Evolutionary conservation across 2,113 vertebrate genomes (phyloP).

Genomic region (Agelaius phoeniceus): DNA sequence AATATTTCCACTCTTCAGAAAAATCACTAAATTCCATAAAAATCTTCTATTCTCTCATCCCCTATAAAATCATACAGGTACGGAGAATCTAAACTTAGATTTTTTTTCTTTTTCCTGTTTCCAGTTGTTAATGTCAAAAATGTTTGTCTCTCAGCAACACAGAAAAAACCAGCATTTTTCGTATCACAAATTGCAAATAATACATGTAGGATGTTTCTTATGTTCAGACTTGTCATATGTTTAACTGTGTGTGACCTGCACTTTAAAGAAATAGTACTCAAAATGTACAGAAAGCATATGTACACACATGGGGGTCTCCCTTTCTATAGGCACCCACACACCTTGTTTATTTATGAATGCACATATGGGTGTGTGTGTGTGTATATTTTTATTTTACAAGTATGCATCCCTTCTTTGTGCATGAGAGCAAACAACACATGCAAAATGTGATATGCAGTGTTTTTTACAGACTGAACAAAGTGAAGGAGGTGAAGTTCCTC

Average conservation of each 20-base stretch:
- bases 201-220: background rate
- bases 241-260: background rate
- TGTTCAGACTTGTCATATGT: background rate
- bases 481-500: background rate
- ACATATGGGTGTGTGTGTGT: fast-evolving
- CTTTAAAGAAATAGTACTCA: background rate
- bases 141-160: background rate
- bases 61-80: fast-evolving
- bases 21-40: background rate
- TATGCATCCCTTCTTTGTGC: background rate
- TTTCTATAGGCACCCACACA: background rate
- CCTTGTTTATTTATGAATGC: background rate
- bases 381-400: background rate
- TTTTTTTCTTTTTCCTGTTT: background rate
- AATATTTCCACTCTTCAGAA: background rate
- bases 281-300: background rate
- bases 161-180: background rate
- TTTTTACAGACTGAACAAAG: background rate
- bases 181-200: background rate
- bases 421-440: background rate
- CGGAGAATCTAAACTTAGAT: background rate
- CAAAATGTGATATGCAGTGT: background rate
- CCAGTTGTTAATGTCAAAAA: background rate
- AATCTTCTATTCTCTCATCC: background rate
- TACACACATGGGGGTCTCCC: background rate